Evolutionary conservation across 2,888 invertebrate genomes (phyloP).

Genomic region (Tethea ocularis): DNA sequence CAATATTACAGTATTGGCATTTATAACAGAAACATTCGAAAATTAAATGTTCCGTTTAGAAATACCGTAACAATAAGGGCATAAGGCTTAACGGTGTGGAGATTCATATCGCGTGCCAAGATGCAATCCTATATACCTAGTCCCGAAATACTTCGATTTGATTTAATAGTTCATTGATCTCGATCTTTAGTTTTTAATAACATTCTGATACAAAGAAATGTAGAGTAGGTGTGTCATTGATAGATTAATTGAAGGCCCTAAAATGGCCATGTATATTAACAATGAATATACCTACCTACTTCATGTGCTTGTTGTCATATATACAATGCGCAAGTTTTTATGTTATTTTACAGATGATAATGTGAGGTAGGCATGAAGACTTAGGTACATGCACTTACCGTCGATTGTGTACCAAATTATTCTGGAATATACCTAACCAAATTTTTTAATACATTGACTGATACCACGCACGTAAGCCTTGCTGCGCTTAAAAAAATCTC

Average conservation of each 20-base stretch:
- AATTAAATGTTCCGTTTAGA: conserved; percentile 16
- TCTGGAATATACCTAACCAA: too few species aligned
- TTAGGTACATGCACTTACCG: too few species aligned
- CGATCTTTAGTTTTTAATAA: conserved; percentile 4
- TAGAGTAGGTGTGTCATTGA: conserved; percentile 42
- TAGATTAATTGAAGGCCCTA: not conserved
- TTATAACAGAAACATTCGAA: not conserved
- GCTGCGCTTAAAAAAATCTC: not conserved
- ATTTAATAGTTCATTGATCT: conserved; percentile 55
- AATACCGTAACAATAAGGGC: conserved; percentile 65
- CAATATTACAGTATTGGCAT: not conserved
- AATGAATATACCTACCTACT: too few species aligned
- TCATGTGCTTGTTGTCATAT: too few species aligned
- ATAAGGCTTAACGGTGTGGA: conserved; percentile 54
- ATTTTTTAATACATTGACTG: too few species aligned
- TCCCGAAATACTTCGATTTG: conserved; percentile 41
- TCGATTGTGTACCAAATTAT: too few species aligned
- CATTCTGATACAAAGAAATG: not conserved
- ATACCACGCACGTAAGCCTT: too few species aligned
- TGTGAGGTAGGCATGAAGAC: too few species aligned
- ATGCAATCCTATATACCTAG: conserved; percentile 48
- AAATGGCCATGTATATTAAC: not conserved
- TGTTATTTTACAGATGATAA: too few species aligned
- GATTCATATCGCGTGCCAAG: conserved; percentile 60
- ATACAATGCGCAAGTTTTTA: too few species aligned